Evolutionary conservation across 2,113 vertebrate genomes (phyloP), one percentile per base, ranked within the genome.

Genomic region (Tichodroma muraria): DNA sequence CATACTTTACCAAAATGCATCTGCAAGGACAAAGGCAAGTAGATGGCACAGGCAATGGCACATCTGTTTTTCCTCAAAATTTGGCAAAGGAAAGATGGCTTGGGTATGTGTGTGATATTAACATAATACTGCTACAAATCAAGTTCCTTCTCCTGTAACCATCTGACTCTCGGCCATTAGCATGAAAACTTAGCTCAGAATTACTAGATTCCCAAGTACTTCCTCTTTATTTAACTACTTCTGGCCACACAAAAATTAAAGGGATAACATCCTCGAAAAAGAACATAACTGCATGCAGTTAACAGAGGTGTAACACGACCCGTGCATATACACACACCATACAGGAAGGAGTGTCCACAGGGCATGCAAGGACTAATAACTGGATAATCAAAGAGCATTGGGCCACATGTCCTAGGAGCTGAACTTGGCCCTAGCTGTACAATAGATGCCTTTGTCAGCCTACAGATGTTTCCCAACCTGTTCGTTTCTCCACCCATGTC

Each of bases 271-370:
- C 16, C n/a, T 35, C 9, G 1, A 53, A 25, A 40, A 38, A 57
- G 17, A 54, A 40, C 0, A 0, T 17, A 73, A 50, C 7, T 17
- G 16, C 1, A 4, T 11, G 60, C 49, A 21, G 23, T 27, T 50
- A 60, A 20, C 15, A 40, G 40, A 56, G 11, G 40, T 0, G 0
- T 10, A 56, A 49, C 4, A 40, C 0, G 6, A 42, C 31, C 54
- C 0, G 0, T 24, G 44, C 38, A 6, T 0, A 1, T 1, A n/a
- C 24, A 38, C 24, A 38, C 1, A n/a, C 6, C 1, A 12, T 2
- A 14, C 44, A 79, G n/a, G 35, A 90, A 92, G 44, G 3, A 21
- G 15, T 3, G 10, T 70, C 73, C 2, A 3, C 16, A 57, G 27
- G n/a, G 45, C 59, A 85, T 2, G 11, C 35, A 16, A 79, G 65